Conservation (phyloP, 2,113 vertebrate genomes). For the Sporophila hypoxantha region DNA sequence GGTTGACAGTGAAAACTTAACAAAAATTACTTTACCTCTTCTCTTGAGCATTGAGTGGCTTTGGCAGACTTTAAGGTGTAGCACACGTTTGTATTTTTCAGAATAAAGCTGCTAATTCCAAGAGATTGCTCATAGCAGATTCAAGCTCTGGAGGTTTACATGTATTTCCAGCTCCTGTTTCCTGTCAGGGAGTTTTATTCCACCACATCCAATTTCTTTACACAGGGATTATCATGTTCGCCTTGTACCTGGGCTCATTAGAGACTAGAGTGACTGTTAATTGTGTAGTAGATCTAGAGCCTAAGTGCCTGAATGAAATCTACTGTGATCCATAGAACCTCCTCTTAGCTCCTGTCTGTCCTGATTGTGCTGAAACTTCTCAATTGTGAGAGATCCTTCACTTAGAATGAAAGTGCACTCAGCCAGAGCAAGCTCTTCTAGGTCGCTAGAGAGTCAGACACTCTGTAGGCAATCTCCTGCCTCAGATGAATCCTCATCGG, state of each 20-base stretch:
- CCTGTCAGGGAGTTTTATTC: not conserved
- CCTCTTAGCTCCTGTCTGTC: conserved; percentile 24
- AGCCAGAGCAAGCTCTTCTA: too few species aligned
- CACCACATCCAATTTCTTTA: not conserved
- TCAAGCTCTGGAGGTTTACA: not conserved
- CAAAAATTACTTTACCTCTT: not conserved
- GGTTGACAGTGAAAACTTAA: not conserved
- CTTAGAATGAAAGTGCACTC: conserved; percentile 5
- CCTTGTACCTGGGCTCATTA: too few species aligned
- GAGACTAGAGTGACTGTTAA: too few species aligned
- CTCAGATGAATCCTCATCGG: too few species aligned
- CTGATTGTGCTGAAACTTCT: conserved; percentile 32
- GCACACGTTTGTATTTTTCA: not conserved
- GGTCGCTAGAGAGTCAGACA: too few species aligned
- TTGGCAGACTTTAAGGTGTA: not conserved
- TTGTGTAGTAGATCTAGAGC: too few species aligned
- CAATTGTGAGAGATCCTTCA: conserved; percentile 6
- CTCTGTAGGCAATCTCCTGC: too few species aligned
- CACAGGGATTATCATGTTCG: conserved; percentile 7
- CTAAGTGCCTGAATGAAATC: conserved; percentile 44
- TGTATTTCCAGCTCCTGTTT: not conserved
- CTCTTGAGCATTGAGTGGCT: not conserved
- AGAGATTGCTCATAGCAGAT: not conserved
- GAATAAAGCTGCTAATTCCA: not conserved
- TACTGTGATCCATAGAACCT: conserved; percentile 41